Evolutionary conservation across 2,888 invertebrate genomes (phyloP), one percentile per base, ranked within the genome.

Genomic region (Schizaphis graminum): DNA sequence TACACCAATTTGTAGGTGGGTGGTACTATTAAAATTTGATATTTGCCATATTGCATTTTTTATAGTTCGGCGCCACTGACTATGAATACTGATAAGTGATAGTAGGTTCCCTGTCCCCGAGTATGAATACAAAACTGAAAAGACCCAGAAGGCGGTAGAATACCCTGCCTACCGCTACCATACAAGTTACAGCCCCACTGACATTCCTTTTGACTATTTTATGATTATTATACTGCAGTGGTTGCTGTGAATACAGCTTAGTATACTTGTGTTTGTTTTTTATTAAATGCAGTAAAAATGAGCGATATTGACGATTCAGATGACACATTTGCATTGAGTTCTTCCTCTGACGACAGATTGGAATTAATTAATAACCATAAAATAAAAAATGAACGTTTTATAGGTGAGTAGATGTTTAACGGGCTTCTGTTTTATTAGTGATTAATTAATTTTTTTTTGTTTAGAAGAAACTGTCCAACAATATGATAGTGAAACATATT

Each of bases 351-450:
- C 35, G 77, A 77, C 77, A 35, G 35, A 35, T 77, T 77, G 35
- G 77, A 77, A 0, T 87, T 47, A 49, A 49, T 87, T 87, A 49
- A 47, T 87, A 87, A n/a, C 86, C 86, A 28, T 49, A 28, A 87
- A 87, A 87, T 49, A 87, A 87, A n/a, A 47, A 87, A 87, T 13
- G n/a, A 87, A 87, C 3, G n/a, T 87, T 87, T 87, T 49, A n/a
- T 49, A 49, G 86, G 86, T 87, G 49, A 87, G 86, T n/a, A 49
- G n/a, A 87, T 87, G 49, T 21, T 87, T n/a, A 47, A n/a, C 47
- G 11, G 49, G 47, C 13, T 47, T 13, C 47, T 28, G 28, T 87
- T 87, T 47, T 87, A 87, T 87, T 87, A n/a, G 1, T 3, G 86
- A 47, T 86, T 86, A 86, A 86, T 47, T 86, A 28, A 3, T 86